Evolutionary conservation across 2,888 invertebrate genomes (phyloP), one percentile per base, ranked within the genome.

Genomic region (Hypena proboscidalis): DNA sequence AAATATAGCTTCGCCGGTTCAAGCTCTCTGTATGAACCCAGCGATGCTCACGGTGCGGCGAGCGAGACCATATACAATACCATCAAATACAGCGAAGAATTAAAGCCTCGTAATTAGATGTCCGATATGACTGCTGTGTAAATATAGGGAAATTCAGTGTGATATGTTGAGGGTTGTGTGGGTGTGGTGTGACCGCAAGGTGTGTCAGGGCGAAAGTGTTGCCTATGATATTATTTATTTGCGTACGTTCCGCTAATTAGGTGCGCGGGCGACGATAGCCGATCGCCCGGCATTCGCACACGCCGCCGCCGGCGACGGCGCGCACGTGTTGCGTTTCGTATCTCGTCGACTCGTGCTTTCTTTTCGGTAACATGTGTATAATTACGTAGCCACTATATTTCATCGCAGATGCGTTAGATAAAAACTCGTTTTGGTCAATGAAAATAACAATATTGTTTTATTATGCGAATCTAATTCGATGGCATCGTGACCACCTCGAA

Each of bases 51-150:
- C 20, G 87, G 87, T 3, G 80, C 90, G 8, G 83, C 82, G 55
- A 90, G 90, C 53, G 89, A 89, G 67, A 77, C 76, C 34, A 67
- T 80, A 0, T 91, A 91, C 65, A 89, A 91, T 60, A 91, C 91
- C 3, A 91, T 91, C 38, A 91, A 90, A 65, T 91, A 91, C 65
- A 91, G 91, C 64, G 83, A 85, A 56, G 89, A 86, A 58, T 62
- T 91, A 6, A 90, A 89, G 39, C 85, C 90, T n/a, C 76, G 75
- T 38, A 77, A 86, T 54, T 85, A 77, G 77, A 43, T 38, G 41
- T 58, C 39, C 47, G 26, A 26, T 21, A n/a, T 17, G 20, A 13
- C 13, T 20, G 11, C 2, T 47, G 44, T 85, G 80, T 84, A 79
- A 77, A 83, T 81, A 80, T 72, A 67, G 15, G 62, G 54, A 52